These are phyloP conservation scores for Romanogobio albipinnatus DNA, from an alignment of 2,113 vertebrate genomes.

Conservation along the genomic window DNA sequence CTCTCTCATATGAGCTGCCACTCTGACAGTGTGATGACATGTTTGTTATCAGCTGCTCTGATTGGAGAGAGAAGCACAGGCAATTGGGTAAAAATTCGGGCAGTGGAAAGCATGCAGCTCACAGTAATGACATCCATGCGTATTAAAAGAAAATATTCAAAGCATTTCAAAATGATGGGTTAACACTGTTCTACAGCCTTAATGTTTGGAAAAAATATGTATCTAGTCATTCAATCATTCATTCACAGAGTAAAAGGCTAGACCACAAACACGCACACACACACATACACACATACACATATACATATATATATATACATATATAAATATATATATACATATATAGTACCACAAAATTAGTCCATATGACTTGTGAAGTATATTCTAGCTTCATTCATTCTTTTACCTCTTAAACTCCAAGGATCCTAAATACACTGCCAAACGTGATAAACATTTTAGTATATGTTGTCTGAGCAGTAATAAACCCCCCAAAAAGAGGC, in stretches of 20 bases:
- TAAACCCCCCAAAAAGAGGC: too few relatives aligned
- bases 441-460: too few relatives aligned
- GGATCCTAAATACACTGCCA: too few relatives aligned
- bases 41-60: conserved; percentile 63
- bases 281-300: too few relatives aligned
- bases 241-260: neutral
- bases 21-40: conserved; percentile 62
- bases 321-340: too few relatives aligned
- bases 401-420: too few relatives aligned
- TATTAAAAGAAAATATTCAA: conserved; percentile 34
- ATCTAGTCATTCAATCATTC: conserved; percentile 14
- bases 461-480: too few relatives aligned
- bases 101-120: conserved; percentile 11
- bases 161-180: conserved; percentile 29
- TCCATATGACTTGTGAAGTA: neutral
- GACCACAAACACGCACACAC: neutral
- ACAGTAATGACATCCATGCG: conserved; percentile 46
- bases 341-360: neutral
- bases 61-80: conserved; percentile 36
- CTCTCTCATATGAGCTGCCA: conserved; percentile 15
- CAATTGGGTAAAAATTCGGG: conserved; percentile 49
- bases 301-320: too few relatives aligned
- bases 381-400: too few relatives aligned
- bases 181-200: conserved; percentile 34
- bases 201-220: conserved; percentile 52